phyloP scores from a whole-genome alignment of 1,140 invertebrate species.

The Panagrolaimus sp. region DNA sequence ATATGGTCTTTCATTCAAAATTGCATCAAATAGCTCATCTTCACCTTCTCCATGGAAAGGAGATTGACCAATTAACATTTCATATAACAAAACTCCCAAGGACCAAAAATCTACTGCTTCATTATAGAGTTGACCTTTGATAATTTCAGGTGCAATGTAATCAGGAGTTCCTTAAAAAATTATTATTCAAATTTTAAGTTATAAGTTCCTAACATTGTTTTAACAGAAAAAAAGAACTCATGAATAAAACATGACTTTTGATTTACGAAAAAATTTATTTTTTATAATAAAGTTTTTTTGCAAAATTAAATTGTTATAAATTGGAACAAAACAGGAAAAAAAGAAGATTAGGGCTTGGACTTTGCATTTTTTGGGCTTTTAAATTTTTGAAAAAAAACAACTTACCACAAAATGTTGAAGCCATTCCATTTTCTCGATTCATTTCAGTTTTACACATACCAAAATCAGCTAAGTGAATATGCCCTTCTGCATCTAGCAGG shows the following conservation, averaged over 20 bases:
- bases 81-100: constrained; percentile 50
- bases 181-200: no score
- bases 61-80: constrained; percentile 71
- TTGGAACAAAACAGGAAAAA: no score
- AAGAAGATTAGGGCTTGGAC: no score
- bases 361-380: constrained; percentile 73
- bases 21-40: constrained; percentile 96
- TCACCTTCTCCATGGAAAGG: constrained; percentile 99
- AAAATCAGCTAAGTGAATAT: constrained; percentile 95
- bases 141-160: constrained; percentile 64
- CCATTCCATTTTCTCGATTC: constrained; percentile 60
- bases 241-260: no score
- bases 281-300: no score
- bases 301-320: no score
- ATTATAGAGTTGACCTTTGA: constrained; percentile 93
- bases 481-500: constrained; percentile 89
- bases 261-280: no score
- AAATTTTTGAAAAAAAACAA: constrained; percentile 63
- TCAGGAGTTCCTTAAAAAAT: constrained; percentile 22
- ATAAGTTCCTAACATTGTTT: no score
- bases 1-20: constrained; percentile 92
- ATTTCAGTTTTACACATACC: constrained; percentile 74
- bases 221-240: no score
- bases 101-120: constrained; percentile 88
- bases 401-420: constrained; percentile 61